A percentile compares a stretch with the other conserved stretches of the same genome.
Evolutionary conservation across 2,797 vertebrate genomes (phyloP).

Genomic region (Pseudochirops cupreus): DNA sequence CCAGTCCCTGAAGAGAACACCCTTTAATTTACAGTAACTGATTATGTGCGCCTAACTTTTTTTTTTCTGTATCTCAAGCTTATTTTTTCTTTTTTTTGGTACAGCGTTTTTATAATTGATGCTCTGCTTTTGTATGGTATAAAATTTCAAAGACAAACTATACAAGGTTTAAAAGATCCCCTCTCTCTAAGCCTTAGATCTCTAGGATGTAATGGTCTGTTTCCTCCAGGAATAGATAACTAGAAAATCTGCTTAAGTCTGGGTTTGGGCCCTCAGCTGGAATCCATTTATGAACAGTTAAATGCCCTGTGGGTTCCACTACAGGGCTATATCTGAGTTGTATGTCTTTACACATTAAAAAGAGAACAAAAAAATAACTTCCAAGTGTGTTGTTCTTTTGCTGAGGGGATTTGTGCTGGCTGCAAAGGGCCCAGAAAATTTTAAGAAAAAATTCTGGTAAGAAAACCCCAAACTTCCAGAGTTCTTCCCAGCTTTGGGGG

Average conservation of each 20-base stretch:
- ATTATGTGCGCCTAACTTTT: not conserved
- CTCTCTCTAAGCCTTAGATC: not conserved
- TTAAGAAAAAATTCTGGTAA: not conserved
- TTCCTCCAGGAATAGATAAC: not conserved
- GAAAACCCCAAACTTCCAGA: not conserved
- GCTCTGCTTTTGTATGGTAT: not conserved
- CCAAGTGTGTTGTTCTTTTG: not conserved
- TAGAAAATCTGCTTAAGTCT: not conserved
- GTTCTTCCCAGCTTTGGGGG: not conserved
- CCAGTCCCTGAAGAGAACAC: not conserved
- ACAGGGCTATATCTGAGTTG: not conserved
- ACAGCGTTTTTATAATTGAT: not conserved
- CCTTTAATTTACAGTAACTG: not conserved
- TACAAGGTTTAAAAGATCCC: not conserved
- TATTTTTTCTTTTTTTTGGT: not conserved
- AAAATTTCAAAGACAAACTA: not conserved
- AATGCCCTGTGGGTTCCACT: not conserved
- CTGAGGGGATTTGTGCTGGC: not conserved
- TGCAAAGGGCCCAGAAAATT: not conserved
- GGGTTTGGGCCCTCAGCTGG: not conserved
- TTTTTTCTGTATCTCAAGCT: not conserved
- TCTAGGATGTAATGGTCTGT: not conserved
- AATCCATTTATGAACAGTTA: not conserved
- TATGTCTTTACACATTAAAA: not conserved
- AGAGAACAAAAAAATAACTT: not conserved